Percentiles rank a stretch among this genome's conserved stretches.
These are phyloP conservation scores for Acrobasis consociella DNA, from an alignment of 2,888 invertebrate genomes.

Conservation along the genomic window DNA sequence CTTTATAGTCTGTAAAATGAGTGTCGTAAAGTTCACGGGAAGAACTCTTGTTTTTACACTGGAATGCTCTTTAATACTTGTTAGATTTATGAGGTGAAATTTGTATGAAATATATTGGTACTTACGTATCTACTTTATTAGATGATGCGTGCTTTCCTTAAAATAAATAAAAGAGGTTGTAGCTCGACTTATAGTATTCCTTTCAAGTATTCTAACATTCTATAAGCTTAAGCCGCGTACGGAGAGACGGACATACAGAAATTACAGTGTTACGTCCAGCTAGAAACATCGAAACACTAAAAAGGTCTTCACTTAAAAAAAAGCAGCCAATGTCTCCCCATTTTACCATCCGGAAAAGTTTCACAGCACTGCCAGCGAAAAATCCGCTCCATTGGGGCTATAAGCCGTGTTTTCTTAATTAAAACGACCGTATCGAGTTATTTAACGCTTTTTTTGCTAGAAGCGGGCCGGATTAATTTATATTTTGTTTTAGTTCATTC, in stretches of 20 bases:
- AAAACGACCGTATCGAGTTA: slow-evolving; percentile 25
- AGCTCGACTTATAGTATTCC: no score
- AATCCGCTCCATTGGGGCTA: slow-evolving; percentile 24
- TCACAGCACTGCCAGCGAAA: slow-evolving; percentile 13
- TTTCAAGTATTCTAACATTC: no score
- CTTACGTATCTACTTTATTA: no score
- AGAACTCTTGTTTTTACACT: slow-evolving; percentile 15
- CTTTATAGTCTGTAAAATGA: slow-evolving; percentile 23
- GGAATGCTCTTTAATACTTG: slow-evolving; percentile 11
- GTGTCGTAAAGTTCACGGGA: slow-evolving; percentile 19
- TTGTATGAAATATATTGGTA: neutral
- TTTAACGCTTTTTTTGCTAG: slow-evolving; percentile 14
- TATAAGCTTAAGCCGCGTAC: no score
- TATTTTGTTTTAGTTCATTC: slow-evolving; percentile 24
- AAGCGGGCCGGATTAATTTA: slow-evolving; percentile 21
- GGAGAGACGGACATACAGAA: no score
- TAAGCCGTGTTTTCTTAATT: slow-evolving; percentile 29
- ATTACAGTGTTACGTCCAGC: no score
- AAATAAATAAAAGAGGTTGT: no score
- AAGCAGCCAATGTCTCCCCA: neutral
- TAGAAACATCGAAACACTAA: neutral
- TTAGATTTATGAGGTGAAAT: slow-evolving; percentile 17
- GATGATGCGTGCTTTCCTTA: no score
- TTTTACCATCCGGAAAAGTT: slow-evolving; percentile 8
- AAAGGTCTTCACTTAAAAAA: neutral